phyloP scores from a whole-genome alignment of 2,113 vertebrate species.

The Paramormyrops kingsleyae region DNA sequence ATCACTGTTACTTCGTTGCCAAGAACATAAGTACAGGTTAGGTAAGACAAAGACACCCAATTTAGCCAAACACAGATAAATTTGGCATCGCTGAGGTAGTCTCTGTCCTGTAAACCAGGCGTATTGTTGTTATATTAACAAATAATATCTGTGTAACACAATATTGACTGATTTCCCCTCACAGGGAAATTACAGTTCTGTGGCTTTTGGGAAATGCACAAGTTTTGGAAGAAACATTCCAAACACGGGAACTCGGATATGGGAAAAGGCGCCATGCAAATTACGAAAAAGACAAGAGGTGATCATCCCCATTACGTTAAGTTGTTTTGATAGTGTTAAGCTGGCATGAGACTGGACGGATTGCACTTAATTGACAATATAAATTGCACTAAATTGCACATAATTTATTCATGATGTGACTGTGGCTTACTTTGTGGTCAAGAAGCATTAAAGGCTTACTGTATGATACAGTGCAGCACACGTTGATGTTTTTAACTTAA shows the following conservation, averaged over 20 bases:
- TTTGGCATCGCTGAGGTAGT: neutral
- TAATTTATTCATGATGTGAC: constrained; percentile 18
- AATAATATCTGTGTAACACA: neutral
- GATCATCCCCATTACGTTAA: constrained; percentile 1
- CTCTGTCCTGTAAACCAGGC: neutral
- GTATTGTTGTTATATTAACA: neutral
- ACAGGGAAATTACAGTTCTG: neutral
- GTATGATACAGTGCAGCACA: neutral
- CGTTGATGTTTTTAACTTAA: neutral
- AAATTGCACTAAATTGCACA: constrained; percentile 16
- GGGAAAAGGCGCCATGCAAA: neutral
- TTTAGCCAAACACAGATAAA: neutral
- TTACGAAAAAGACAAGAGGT: neutral
- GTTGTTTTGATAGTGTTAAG: constrained; percentile 16
- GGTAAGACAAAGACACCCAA: neutral
- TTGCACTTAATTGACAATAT: constrained; percentile 15
- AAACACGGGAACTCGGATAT: neutral
- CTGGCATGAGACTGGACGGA: neutral
- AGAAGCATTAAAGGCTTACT: neutral
- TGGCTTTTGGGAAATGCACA: neutral
- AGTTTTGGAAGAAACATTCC: neutral
- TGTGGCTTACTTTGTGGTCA: constrained; percentile 7
- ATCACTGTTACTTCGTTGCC: neutral
- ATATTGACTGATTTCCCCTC: neutral
- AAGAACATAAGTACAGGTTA: constrained; percentile 9